Conservation (phyloP, 2,888 invertebrate genomes). For the Megastigmus dorsalis region DNA sequence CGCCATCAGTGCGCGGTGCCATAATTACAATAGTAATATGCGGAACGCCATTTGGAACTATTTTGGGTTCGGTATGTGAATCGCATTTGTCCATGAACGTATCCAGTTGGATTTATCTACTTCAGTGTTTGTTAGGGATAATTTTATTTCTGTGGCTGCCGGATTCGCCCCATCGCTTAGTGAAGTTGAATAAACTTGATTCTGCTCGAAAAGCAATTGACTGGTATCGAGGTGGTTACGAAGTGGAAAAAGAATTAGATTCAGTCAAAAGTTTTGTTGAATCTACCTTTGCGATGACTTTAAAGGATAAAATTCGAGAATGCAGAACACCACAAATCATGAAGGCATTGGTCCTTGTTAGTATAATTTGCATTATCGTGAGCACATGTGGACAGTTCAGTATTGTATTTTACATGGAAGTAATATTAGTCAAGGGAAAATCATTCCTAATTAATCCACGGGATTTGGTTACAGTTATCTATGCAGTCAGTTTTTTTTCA, state of each 20-base stretch:
- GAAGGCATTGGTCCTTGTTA: constrained; percentile 57
- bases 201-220: constrained; percentile 11
- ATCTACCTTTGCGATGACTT: constrained; percentile 40
- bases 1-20: constrained; percentile 64
- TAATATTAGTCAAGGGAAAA: constrained; percentile 58
- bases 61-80: constrained; percentile 66
- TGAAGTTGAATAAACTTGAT: background rate
- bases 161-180: constrained; percentile 64
- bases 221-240: constrained; percentile 5
- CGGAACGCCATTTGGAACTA: constrained; percentile 63
- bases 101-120: constrained; percentile 63
- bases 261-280: constrained; percentile 19
- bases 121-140: constrained; percentile 59
- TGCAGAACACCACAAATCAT: constrained; percentile 45
- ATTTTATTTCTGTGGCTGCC: constrained; percentile 62
- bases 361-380: constrained; percentile 60
- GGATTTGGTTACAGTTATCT: constrained; percentile 58
- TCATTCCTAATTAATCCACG: constrained; percentile 58
- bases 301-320: constrained; percentile 32
- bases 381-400: constrained; percentile 63
- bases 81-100: constrained; percentile 61
- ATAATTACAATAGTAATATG: constrained; percentile 62
- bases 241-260: constrained; percentile 57
- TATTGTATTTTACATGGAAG: constrained; percentile 62
- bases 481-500: constrained; percentile 52